Evolutionary conservation across 2,113 vertebrate species (phyloP).

Genomic region (Tricholaema leucomelas): DNA sequence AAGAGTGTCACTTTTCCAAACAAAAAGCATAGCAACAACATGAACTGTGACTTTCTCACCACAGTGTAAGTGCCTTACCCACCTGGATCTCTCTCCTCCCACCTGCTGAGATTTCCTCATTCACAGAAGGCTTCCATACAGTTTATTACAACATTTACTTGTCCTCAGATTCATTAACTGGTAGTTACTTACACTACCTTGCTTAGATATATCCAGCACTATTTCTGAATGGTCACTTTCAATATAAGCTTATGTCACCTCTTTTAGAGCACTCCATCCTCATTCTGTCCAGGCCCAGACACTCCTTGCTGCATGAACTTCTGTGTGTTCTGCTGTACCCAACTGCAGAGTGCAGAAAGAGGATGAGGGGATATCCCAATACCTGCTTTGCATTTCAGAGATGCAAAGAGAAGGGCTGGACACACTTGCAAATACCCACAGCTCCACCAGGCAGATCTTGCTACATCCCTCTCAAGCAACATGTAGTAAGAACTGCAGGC

Average conservation of each 20-base stretch:
- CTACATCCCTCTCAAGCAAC: not conserved
- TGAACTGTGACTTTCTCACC: not conserved
- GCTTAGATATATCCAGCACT: not conserved
- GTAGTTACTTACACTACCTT: not conserved
- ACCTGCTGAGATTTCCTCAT: not conserved
- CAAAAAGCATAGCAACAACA: not conserved
- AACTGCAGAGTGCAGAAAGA: not conserved
- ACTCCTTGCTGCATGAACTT: rapidly evolving
- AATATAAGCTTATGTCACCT: not conserved
- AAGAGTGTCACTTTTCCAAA: too few relatives aligned
- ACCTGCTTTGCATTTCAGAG: not conserved
- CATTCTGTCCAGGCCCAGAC: not conserved
- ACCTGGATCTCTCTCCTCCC: not conserved
- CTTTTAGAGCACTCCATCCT: not conserved
- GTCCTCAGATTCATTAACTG: not conserved
- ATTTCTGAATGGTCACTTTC: not conserved
- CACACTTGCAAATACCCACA: not conserved
- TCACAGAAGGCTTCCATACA: not conserved
- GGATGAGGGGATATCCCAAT: not conserved
- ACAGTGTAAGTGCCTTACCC: rapidly evolving
- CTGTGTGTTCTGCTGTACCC: not conserved
- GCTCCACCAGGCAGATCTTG: not conserved
- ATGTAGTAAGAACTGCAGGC: not conserved
- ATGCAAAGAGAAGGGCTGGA: not conserved
- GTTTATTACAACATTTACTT: not conserved